Percentiles rank a stretch among this genome's conserved stretches.
Conservation (phyloP, 2,113 vertebrate species). For the Tetraodon nigroviridis region DNA sequence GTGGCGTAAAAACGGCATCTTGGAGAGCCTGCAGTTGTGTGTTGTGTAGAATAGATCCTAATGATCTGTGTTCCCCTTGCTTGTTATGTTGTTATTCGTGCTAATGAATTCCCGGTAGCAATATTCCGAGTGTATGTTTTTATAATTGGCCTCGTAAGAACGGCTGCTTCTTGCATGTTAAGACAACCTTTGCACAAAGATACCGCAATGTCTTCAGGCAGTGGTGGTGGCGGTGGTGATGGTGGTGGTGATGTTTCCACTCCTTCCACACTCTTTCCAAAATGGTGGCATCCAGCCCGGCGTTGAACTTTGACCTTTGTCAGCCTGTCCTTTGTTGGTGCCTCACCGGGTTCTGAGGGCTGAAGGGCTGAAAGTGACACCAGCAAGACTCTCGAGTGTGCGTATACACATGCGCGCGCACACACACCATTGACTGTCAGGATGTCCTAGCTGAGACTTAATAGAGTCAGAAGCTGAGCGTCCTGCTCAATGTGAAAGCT, state of each 20-base stretch:
- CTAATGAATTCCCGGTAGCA: conserved; percentile 38
- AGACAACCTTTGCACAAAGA: conserved; percentile 19
- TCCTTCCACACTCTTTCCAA: conserved; percentile 22
- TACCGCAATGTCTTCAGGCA: conserved; percentile 13
- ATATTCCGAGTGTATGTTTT: conserved; percentile 18
- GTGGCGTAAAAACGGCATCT: not conserved
- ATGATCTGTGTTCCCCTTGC: conserved; percentile 13
- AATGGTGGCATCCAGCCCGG: conserved; percentile 59
- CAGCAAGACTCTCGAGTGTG: conserved; percentile 40
- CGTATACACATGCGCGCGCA: conserved; percentile 20
- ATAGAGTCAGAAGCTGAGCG: conserved; percentile 66
- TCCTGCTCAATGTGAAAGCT: conserved; percentile 67
- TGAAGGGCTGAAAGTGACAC: conserved; percentile 67
- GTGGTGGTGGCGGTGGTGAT: too few species aligned
- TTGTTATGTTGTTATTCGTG: conserved; percentile 33
- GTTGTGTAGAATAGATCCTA: conserved; percentile 11
- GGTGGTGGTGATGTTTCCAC: conserved; percentile 32
- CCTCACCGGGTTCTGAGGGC: conserved; percentile 54
- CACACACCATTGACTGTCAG: conserved; percentile 58
- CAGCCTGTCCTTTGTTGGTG: conserved; percentile 58
- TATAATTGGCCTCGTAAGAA: conserved; percentile 17
- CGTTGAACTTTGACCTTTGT: conserved; percentile 65
- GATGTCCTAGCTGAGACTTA: conserved; percentile 57
- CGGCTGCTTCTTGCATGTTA: not conserved
- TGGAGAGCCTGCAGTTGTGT: not conserved